Conservation (phyloP, 2,797 vertebrate genomes). For the Sebastes itinus region DNA sequence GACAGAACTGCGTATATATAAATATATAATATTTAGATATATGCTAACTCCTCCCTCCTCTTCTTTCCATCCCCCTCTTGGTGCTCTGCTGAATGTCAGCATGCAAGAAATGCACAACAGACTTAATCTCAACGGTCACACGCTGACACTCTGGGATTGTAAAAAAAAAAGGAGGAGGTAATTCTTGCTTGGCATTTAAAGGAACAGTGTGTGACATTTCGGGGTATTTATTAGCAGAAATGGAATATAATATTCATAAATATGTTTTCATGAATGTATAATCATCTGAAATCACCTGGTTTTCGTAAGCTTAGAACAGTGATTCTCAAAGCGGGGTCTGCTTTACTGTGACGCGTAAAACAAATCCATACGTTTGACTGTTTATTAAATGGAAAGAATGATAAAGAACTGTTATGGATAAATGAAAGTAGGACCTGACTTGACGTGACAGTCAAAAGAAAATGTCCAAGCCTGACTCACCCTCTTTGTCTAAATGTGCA, state of each 20-base stretch:
- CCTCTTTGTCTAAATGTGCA: too few species aligned
- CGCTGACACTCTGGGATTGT: not conserved
- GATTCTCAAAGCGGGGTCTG: too few species aligned
- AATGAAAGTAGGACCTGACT: too few species aligned
- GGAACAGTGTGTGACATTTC: not conserved
- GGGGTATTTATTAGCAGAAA: not conserved
- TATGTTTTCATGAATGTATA: too few species aligned
- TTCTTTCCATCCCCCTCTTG: conserved; percentile 28
- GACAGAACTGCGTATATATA: not conserved
- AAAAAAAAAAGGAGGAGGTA: not conserved
- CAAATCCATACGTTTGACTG: too few species aligned
- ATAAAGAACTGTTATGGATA: too few species aligned
- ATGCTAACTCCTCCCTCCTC: conserved; percentile 64
- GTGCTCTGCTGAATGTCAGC: conserved; percentile 19
- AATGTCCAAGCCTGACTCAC: too few species aligned
- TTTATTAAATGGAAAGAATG: too few species aligned
- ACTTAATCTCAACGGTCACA: not conserved
- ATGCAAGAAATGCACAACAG: conserved; percentile 49
- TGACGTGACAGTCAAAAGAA: too few species aligned
- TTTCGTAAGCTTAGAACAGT: too few species aligned
- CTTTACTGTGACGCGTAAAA: too few species aligned
- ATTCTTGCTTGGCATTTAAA: not conserved
- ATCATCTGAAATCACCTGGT: too few species aligned
- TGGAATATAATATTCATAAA: not conserved
- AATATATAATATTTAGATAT: not conserved